Evolutionary conservation across 1,140 invertebrate species (phyloP).

Genomic region (Gryon sp.): DNA sequence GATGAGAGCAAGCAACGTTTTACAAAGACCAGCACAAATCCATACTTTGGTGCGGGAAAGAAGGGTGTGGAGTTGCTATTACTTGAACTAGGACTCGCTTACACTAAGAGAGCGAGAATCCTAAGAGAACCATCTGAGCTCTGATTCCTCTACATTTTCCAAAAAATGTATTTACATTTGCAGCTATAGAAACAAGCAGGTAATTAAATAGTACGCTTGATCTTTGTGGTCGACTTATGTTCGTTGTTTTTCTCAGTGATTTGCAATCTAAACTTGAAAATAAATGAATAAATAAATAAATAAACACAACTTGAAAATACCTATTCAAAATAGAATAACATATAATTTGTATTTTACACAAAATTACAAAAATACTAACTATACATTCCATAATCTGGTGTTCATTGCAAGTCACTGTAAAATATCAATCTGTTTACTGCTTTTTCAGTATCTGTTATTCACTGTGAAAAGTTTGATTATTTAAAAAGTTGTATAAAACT

Average conservation of each 20-base stretch:
- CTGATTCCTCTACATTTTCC: slow-evolving; percentile 80
- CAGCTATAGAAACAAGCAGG: slow-evolving; percentile 76
- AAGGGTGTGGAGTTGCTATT: slow-evolving; percentile 77
- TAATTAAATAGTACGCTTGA: slow-evolving; percentile 76
- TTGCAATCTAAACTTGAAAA: slow-evolving; percentile 63
- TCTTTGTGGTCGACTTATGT: slow-evolving; percentile 77
- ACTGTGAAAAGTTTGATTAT: slow-evolving; percentile 7
- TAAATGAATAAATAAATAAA: too few relatives aligned
- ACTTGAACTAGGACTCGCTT: slow-evolving; percentile 76
- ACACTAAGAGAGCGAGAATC: slow-evolving; percentile 75
- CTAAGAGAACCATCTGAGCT: slow-evolving; percentile 79
- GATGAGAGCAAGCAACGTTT: slow-evolving; percentile 72
- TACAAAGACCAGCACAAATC: slow-evolving; percentile 75
- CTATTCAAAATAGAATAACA: too few relatives aligned
- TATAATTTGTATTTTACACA: too few relatives aligned
- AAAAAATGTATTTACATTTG: slow-evolving; percentile 79
- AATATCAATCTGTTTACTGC: slow-evolving; percentile 9
- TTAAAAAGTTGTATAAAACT: too few relatives aligned
- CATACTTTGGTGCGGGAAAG: slow-evolving; percentile 80
- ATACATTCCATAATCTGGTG: too few relatives aligned
- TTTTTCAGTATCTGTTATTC: slow-evolving; percentile 14
- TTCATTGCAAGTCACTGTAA: slow-evolving; percentile 19
- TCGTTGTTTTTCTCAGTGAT: slow-evolving; percentile 17
- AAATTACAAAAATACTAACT: too few relatives aligned
- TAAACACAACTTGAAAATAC: too few relatives aligned